phyloP scores from a whole-genome alignment of 2,113 vertebrate genomes.

The Furnarius figulus region DNA sequence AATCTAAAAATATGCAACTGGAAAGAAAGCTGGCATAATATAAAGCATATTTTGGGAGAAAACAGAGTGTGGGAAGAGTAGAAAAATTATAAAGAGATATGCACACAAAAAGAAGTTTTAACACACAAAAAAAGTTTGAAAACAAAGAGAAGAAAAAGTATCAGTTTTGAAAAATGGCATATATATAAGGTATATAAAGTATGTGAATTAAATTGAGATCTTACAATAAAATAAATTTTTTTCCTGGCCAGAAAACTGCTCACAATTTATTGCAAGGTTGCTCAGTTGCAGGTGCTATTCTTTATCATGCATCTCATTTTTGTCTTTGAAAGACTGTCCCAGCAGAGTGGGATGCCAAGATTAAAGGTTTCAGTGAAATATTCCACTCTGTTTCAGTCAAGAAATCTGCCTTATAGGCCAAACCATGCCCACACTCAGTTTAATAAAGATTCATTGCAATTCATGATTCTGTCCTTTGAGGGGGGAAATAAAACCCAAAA shows the following conservation, averaged over 20 bases:
- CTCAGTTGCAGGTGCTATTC: neutral
- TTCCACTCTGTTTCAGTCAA: neutral
- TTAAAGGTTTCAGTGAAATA: neutral
- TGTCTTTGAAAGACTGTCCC: neutral
- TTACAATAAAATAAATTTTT: neutral
- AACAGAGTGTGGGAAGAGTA: neutral
- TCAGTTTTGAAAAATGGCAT: neutral
- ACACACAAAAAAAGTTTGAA: neutral
- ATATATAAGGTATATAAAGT: neutral
- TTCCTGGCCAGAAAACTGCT: neutral
- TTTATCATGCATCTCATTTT: neutral
- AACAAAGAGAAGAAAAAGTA: neutral
- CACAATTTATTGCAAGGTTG: neutral
- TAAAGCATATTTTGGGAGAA: neutral
- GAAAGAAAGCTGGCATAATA: neutral
- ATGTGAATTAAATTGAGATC: neutral
- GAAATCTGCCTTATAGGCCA: neutral
- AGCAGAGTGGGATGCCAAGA: neutral
- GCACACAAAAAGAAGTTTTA: neutral
- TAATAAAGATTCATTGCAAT: neutral
- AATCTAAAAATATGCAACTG: neutral
- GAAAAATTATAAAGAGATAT: neutral
- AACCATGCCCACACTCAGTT: neutral
- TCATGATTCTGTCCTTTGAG: neutral
- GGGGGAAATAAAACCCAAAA: too few relatives aligned